phyloP scores from a whole-genome alignment of 2,888 invertebrate species.

The Acleris literana region DNA sequence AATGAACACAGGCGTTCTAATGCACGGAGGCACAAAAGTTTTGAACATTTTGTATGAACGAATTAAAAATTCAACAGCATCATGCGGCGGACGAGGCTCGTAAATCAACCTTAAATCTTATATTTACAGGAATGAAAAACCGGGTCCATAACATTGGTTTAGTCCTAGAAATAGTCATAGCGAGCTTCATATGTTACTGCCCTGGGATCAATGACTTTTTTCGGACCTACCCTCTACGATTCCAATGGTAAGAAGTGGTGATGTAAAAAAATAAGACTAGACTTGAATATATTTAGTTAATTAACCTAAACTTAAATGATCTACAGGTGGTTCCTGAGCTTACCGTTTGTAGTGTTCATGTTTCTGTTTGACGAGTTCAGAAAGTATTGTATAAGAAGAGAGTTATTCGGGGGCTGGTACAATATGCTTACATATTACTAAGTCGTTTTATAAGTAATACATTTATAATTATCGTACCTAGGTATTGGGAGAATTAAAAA shows the following conservation, averaged over 20 bases:
- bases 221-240: conserved; percentile 80
- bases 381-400: conserved; percentile 85
- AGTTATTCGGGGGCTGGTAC: conserved; percentile 66
- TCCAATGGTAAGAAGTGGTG: conserved; percentile 61
- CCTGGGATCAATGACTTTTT: conserved; percentile 86
- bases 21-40: too few species aligned
- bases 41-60: too few species aligned
- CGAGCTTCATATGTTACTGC: conserved; percentile 85
- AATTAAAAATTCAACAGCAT: background rate
- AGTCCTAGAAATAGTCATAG: conserved; percentile 85
- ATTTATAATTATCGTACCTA: background rate
- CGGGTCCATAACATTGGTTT: conserved; percentile 87
- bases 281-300: too few species aligned
- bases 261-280: background rate
- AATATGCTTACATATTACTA: conserved; percentile 68
- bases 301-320: background rate
- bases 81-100: background rate
- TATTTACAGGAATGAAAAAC: conserved; percentile 87
- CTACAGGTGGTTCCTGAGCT: conserved; percentile 88
- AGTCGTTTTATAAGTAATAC: background rate
- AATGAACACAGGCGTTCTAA: too few species aligned
- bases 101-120: background rate
- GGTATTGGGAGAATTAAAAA: conserved; percentile 36
- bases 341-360: conserved; percentile 88
- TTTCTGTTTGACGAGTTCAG: conserved; percentile 89